A percentile compares a stretch with the other conserved stretches of the same genome.
These are phyloP conservation scores for Alosa alosa DNA, from an alignment of 2,113 vertebrate species.

Conservation along the genomic window DNA sequence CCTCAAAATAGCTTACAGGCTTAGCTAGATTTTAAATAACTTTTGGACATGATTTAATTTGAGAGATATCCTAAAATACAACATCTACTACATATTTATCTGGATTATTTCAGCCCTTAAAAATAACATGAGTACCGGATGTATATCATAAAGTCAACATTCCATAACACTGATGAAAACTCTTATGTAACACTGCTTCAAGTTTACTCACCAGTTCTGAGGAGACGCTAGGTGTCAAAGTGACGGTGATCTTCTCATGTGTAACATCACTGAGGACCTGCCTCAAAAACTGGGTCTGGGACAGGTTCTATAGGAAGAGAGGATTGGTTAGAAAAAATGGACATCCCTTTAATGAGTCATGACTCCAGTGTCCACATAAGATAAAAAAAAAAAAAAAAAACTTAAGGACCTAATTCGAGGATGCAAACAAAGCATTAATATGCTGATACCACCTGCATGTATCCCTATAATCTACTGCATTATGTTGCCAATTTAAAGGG, in stretches of 20 bases:
- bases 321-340: not conserved
- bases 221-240: slow-evolving; percentile 68
- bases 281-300: slow-evolving; percentile 86
- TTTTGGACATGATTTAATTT: not conserved
- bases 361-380: not conserved
- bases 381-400: not conserved
- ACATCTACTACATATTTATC: not conserved
- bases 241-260: slow-evolving; percentile 73
- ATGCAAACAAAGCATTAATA: not conserved
- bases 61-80: not conserved
- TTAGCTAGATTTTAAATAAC: not conserved
- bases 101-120: not conserved
- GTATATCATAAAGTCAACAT: not conserved
- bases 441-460: not conserved
- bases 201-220: slow-evolving; percentile 60
- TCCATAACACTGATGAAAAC: not conserved
- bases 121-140: not conserved
- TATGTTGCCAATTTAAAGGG: not conserved
- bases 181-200: not conserved
- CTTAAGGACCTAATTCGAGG: not conserved
- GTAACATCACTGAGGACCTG: slow-evolving; percentile 80
- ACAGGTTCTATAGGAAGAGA: slow-evolving; percentile 80
- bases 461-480: not conserved
- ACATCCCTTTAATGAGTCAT: not conserved
- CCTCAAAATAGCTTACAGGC: not conserved